Conservation (phyloP, 2,113 vertebrate species). For the Accipiter virgatus region DNA sequence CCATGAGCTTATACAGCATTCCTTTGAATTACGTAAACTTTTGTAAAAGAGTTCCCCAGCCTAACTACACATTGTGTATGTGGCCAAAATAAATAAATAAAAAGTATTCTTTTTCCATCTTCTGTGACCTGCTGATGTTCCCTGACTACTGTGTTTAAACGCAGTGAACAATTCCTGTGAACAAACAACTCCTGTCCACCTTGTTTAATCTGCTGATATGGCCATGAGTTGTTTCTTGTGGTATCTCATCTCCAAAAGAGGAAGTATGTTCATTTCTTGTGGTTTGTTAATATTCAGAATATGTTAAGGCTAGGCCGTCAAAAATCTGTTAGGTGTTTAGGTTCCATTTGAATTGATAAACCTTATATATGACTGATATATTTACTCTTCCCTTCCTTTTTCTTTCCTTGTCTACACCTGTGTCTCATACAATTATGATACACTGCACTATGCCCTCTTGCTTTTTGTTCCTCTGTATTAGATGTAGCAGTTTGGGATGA, state of each 20-base stretch:
- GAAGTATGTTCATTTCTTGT: background rate
- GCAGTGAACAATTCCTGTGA: background rate
- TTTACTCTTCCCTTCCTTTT: background rate
- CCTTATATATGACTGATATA: background rate
- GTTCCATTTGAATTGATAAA: background rate
- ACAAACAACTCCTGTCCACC: background rate
- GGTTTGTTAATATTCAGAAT: background rate
- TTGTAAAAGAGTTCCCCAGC: background rate
- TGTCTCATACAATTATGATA: background rate
- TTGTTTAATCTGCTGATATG: background rate
- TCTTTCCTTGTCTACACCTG: background rate
- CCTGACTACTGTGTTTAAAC: background rate
- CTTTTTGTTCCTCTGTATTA: background rate
- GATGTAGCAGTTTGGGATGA: background rate
- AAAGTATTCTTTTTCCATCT: background rate
- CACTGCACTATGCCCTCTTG: background rate
- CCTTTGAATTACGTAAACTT: background rate
- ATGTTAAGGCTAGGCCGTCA: rapidly evolving
- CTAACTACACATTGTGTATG: rapidly evolving
- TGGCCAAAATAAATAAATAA: background rate
- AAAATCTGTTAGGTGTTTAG: background rate
- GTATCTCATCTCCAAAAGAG: background rate
- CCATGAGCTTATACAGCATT: background rate
- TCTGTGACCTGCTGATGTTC: background rate
- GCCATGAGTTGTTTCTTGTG: background rate